Conservation (phyloP, 2,888 invertebrate species). For the Pyrgus malvae region DNA sequence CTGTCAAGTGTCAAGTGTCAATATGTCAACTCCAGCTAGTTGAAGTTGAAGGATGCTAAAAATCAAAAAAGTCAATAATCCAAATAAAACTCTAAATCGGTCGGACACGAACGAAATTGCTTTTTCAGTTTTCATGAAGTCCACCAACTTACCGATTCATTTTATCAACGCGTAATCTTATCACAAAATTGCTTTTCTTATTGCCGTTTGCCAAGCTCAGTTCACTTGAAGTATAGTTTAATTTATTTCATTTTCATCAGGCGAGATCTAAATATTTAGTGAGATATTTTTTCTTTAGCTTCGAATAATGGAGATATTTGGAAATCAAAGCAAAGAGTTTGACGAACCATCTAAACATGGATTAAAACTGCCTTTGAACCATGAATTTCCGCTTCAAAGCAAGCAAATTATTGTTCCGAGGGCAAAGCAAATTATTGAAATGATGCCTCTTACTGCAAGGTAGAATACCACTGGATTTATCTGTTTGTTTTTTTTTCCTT, state of each 20-base stretch:
- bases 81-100: too few species aligned
- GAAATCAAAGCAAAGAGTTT: slow-evolving; percentile 39
- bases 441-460: slow-evolving; percentile 88
- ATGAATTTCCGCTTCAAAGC: slow-evolving; percentile 88
- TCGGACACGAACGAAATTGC: too few species aligned
- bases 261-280: not conserved
- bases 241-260: too few species aligned
- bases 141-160: too few species aligned
- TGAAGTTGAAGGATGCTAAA: too few species aligned
- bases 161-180: not conserved
- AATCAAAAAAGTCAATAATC: too few species aligned
- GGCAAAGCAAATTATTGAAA: slow-evolving; percentile 85
- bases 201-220: not conserved
- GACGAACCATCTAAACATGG: slow-evolving; percentile 84
- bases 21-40: too few species aligned
- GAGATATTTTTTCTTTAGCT: not conserved
- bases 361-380: slow-evolving; percentile 87
- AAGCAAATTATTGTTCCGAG: slow-evolving; percentile 85
- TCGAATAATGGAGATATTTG: slow-evolving; percentile 35
- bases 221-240: too few species aligned
- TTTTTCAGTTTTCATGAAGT: too few species aligned
- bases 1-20: too few species aligned
- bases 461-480: not conserved
- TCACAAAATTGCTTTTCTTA: not conserved
- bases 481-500: not conserved